phyloP scores from a whole-genome alignment of 1,140 invertebrate species.

The Drosophila prosaltans region DNA sequence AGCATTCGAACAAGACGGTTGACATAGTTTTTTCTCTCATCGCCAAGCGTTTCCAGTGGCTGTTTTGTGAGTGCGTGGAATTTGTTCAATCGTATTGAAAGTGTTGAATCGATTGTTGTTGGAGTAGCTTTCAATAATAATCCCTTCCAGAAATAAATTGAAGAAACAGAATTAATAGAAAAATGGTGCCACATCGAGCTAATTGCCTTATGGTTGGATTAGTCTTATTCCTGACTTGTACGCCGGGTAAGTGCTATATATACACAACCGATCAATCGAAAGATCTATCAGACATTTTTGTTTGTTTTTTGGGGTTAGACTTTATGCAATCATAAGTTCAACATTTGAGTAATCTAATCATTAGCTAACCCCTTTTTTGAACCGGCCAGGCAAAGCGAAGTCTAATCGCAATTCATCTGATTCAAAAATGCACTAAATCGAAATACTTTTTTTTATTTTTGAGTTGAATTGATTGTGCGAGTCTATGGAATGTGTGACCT shows the following conservation, averaged over 20 bases:
- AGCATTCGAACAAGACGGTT: slow-evolving; percentile 47
- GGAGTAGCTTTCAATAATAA: background rate
- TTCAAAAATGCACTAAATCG: slow-evolving; percentile 48
- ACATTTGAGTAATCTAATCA: slow-evolving; percentile 63
- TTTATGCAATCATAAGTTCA: slow-evolving; percentile 43
- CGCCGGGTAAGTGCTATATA: slow-evolving; percentile 52
- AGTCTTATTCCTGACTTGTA: slow-evolving; percentile 20
- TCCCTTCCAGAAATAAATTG: slow-evolving; percentile 1
- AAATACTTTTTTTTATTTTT: slow-evolving; percentile 38
- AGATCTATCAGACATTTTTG: background rate
- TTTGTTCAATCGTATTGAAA: background rate
- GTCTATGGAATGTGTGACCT: slow-evolving; percentile 62
- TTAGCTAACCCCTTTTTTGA: slow-evolving; percentile 27
- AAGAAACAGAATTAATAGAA: background rate
- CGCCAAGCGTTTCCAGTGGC: slow-evolving; percentile 3
- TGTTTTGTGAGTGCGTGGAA: slow-evolving; percentile 20
- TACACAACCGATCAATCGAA: background rate
- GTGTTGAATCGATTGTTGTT: background rate
- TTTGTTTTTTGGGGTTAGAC: slow-evolving; percentile 31
- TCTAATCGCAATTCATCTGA: slow-evolving; percentile 62
- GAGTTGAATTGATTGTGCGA: slow-evolving; percentile 68
- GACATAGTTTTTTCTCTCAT: slow-evolving; percentile 49
- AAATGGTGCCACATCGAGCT: slow-evolving; percentile 41
- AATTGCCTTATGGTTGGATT: slow-evolving; percentile 33
- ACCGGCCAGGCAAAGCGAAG: background rate